These are phyloP conservation scores for Falco concolor DNA, from an alignment of 2,797 vertebrate genomes.

Conservation along the genomic window DNA sequence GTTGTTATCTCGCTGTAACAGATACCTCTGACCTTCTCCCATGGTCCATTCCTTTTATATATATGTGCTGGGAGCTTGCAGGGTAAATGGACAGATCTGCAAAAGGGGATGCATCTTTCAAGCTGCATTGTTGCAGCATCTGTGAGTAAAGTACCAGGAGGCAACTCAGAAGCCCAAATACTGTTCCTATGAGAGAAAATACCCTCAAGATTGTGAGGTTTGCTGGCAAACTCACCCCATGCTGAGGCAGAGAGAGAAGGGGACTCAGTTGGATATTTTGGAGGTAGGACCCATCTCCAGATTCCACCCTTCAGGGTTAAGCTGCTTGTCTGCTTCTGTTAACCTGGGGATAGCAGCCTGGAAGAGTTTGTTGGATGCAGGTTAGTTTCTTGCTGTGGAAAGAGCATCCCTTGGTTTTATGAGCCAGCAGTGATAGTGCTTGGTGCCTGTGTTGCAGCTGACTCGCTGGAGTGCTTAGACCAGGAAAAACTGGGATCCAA, in stretches of 20 bases:
- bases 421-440: not conserved
- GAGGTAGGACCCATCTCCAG: not conserved
- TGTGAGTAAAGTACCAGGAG: not conserved
- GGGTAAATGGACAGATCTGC: not conserved
- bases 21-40: not conserved
- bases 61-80: not conserved
- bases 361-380: not conserved
- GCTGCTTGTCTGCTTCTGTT: not conserved
- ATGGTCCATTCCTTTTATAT: not conserved
- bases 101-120: not conserved
- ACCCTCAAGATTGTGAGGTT: not conserved
- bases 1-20: not conserved
- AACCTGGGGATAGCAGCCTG: not conserved
- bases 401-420: not conserved
- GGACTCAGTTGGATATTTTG: not conserved
- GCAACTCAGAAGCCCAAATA: not conserved
- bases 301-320: not conserved
- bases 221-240: not conserved
- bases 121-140: not conserved
- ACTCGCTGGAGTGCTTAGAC: not conserved
- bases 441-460: not conserved
- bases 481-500: not conserved
- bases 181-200: not conserved
- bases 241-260: not conserved
- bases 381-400: not conserved